phyloP scores from a whole-genome alignment of 2,113 vertebrate genomes.

The Tragelaphus imberbis region DNA sequence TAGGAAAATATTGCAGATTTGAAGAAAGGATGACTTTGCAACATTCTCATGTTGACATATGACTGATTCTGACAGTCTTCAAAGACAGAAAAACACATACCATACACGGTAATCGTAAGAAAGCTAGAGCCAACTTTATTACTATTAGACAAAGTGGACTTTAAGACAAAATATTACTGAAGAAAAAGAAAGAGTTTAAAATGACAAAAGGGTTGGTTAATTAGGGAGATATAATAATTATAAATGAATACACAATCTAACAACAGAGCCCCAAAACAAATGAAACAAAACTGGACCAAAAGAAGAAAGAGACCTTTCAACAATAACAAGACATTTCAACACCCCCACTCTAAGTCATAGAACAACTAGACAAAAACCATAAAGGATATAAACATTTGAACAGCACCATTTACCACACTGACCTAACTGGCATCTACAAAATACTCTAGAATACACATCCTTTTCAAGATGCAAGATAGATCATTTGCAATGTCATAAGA shows the following conservation, averaged over 20 bases:
- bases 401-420: not conserved
- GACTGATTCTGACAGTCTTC: not conserved
- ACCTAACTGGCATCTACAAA: not conserved
- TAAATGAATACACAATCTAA: not conserved
- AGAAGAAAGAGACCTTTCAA: not conserved
- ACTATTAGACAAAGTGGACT: not conserved
- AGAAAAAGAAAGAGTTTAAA: not conserved
- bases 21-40: not conserved
- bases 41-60: not conserved
- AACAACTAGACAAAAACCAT: not conserved
- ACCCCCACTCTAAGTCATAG: not conserved
- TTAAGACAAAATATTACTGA: not conserved
- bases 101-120: not conserved
- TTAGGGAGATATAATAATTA: not conserved
- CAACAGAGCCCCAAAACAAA: not conserved
- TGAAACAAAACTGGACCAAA: not conserved
- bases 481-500: not conserved
- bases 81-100: not conserved
- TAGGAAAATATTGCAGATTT: not conserved
- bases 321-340: not conserved
- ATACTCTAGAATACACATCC: not conserved
- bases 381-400: not conserved
- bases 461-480: not conserved
- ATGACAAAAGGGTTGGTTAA: not conserved
- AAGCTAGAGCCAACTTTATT: not conserved